Percentiles rank a stretch among this genome's conserved stretches.
These are phyloP conservation scores for Narcine bancroftii DNA, from an alignment of 2,113 vertebrate species.

Conservation along the genomic window DNA sequence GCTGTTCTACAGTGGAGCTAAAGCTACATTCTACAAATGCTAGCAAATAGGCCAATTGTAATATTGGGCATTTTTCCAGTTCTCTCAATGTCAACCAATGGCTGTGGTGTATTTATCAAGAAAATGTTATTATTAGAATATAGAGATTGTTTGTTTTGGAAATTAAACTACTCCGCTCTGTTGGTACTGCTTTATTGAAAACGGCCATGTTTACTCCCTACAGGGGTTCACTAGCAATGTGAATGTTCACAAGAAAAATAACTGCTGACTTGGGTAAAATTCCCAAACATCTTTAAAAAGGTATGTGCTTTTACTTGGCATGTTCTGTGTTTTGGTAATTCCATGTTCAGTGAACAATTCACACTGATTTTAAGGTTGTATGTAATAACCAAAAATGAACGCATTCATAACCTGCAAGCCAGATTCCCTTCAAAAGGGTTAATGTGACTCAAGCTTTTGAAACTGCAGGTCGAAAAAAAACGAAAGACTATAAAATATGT, in stretches of 20 bases:
- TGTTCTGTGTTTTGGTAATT: background rate
- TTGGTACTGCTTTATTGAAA: background rate
- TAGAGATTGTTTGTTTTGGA: slow-evolving; percentile 45
- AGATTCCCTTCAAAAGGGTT: too few relatives aligned
- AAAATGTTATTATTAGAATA: slow-evolving; percentile 50
- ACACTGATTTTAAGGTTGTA: background rate
- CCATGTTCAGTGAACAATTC: background rate
- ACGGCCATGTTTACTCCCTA: background rate
- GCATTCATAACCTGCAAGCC: background rate
- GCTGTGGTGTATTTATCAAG: slow-evolving; percentile 50
- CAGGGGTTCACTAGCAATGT: background rate
- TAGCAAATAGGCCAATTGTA: slow-evolving; percentile 50
- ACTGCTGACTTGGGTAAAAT: background rate
- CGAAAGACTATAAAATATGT: background rate
- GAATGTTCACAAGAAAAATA: background rate
- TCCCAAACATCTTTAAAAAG: background rate
- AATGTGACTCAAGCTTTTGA: background rate
- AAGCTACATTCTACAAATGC: slow-evolving; percentile 46
- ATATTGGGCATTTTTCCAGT: slow-evolving; percentile 50
- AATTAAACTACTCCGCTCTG: background rate
- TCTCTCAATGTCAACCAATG: slow-evolving; percentile 49
- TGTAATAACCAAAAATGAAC: background rate
- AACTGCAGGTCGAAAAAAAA: background rate
- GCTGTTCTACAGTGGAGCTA: slow-evolving; percentile 43
- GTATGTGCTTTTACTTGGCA: slow-evolving; percentile 3